phyloP scores from a whole-genome alignment of 2,797 vertebrate genomes.

The Aldrovandia affinis region DNA sequence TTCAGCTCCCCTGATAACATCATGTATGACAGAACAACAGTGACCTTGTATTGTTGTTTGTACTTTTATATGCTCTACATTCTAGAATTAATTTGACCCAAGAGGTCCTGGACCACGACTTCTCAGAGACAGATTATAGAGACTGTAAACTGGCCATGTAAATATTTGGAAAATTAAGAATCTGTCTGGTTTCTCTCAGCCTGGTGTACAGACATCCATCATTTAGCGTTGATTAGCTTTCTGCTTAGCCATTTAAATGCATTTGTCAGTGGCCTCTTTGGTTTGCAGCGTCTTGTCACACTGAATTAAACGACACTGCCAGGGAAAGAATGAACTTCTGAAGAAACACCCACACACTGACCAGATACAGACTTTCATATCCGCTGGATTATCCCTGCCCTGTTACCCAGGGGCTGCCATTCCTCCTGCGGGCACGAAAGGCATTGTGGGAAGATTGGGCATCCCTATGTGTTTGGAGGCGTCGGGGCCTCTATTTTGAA shows the following conservation, averaged over 20 bases:
- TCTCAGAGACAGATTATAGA: not conserved
- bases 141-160: not conserved
- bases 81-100: slow-evolving; percentile 17
- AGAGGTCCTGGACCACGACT: not conserved
- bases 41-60: not conserved
- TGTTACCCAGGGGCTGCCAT: not conserved
- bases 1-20: not conserved
- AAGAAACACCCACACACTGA: slow-evolving; percentile 12
- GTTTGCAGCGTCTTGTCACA: slow-evolving; percentile 13
- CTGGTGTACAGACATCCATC: not conserved
- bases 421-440: slow-evolving; percentile 7
- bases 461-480: not conserved
- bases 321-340: slow-evolving; percentile 5
- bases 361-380: slow-evolving; percentile 23
- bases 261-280: not conserved
- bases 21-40: not conserved
- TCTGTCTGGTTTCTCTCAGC: not conserved
- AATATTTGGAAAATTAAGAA: not conserved
- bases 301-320: not conserved
- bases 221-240: not conserved
- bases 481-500: not conserved
- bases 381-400: slow-evolving; percentile 13
- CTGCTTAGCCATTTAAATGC: too few relatives aligned
- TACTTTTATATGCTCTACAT: slow-evolving; percentile 19
- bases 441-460: slow-evolving; percentile 23